These are phyloP conservation scores for Urocolius indicus DNA, from an alignment of 2,113 vertebrate species.

Conservation along the genomic window DNA sequence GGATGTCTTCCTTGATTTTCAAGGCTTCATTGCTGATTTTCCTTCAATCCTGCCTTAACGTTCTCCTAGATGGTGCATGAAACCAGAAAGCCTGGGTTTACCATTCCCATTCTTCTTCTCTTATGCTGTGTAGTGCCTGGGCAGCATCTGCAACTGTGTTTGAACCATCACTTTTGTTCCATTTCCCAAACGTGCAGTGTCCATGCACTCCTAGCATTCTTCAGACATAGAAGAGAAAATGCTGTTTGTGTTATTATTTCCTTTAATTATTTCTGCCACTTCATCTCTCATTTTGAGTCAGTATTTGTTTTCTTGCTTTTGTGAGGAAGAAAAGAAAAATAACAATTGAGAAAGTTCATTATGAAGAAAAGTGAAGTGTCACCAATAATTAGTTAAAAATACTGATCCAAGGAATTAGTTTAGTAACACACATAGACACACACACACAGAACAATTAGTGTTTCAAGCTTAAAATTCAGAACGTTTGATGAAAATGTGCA, in stretches of 20 bases:
- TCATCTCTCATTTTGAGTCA: neutral
- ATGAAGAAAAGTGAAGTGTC: conserved; percentile 33
- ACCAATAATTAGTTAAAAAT: conserved; percentile 55
- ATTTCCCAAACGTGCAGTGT: neutral
- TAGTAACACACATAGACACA: neutral
- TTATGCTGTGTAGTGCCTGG: neutral
- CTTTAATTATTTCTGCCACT: conserved; percentile 26
- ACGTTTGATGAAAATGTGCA: conserved; percentile 57
- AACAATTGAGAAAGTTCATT: conserved; percentile 28
- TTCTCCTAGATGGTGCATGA: neutral
- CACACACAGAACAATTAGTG: conserved; percentile 32
- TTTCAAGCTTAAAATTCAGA: conserved; percentile 68
- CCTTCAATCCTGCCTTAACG: neutral
- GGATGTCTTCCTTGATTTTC: neutral
- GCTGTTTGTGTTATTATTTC: neutral
- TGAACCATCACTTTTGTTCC: neutral
- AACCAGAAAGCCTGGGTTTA: neutral
- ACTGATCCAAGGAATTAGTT: conserved; percentile 28
- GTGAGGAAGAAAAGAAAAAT: neutral
- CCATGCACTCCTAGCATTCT: neutral
- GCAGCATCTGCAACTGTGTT: neutral
- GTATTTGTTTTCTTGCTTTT: conserved; percentile 24
- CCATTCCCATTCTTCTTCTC: neutral
- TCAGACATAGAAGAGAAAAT: neutral
- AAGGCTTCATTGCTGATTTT: neutral